phyloP scores from a whole-genome alignment of 2,113 vertebrate genomes.

The Mesocricetus auratus region DNA sequence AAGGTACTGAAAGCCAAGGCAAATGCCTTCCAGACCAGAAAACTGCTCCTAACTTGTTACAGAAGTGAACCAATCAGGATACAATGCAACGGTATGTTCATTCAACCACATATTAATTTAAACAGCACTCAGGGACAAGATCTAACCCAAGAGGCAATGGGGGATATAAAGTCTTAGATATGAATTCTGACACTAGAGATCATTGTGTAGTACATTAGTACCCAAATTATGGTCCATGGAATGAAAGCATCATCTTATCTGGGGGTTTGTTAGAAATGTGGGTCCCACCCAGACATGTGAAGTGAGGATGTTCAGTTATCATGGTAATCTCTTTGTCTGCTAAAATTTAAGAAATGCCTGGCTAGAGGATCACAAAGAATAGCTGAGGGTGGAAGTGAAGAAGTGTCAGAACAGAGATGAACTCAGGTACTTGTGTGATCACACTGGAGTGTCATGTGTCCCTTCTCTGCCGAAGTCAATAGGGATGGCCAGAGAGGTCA shows the following conservation, averaged over 20 bases:
- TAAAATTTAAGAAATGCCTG: not conserved
- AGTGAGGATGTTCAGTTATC: not conserved
- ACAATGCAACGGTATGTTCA: not conserved
- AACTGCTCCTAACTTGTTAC: not conserved
- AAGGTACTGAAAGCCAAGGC: not conserved
- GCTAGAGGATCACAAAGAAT: not conserved
- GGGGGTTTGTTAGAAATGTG: not conserved
- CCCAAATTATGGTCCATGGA: constrained; percentile 14
- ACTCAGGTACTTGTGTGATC: not conserved
- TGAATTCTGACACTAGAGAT: not conserved
- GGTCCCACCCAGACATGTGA: not conserved
- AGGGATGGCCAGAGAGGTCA: not conserved
- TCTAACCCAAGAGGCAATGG: not conserved
- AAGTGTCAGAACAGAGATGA: not conserved
- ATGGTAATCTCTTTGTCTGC: not conserved
- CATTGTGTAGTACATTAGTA: not conserved
- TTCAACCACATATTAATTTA: constrained; percentile 35
- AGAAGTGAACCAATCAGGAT: not conserved
- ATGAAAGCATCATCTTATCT: not conserved
- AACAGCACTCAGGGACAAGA: not conserved
- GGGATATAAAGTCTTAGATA: not conserved
- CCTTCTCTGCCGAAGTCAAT: not conserved
- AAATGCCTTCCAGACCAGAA: constrained; percentile 26
- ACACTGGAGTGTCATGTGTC: not conserved
- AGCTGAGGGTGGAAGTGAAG: not conserved